Conservation (phyloP, 2,797 vertebrate genomes). For the Ficedula albicollis region DNA sequence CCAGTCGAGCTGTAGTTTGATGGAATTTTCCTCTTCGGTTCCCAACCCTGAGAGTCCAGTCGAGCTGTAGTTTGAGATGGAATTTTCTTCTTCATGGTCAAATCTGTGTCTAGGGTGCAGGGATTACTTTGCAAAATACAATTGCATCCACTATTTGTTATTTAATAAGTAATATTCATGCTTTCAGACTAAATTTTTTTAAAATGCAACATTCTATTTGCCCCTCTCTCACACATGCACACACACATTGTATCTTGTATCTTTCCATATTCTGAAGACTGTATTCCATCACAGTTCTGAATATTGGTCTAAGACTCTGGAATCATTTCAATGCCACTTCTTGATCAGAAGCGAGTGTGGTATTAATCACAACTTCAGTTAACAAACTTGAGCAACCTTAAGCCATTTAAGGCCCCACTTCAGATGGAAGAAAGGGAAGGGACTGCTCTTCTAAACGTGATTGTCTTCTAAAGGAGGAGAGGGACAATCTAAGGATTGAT, state of each 20-base stretch:
- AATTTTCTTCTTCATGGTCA: not conserved
- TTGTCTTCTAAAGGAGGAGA: not conserved
- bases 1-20: fast-evolving
- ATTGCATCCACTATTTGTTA: not conserved
- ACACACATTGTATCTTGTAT: fast-evolving
- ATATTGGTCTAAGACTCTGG: not conserved
- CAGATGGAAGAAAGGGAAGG: not conserved
- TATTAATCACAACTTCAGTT: not conserved
- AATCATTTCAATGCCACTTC: not conserved
- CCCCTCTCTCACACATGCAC: not conserved
- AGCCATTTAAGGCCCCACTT: not conserved
- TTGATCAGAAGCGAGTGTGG: not conserved
- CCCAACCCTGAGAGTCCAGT: not conserved
- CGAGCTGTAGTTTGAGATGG: fast-evolving
- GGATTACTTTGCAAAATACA: not conserved
- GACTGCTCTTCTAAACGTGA: not conserved
- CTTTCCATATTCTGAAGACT: not conserved
- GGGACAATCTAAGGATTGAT: not conserved
- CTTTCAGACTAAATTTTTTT: not conserved
- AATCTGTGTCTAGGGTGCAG: not conserved
- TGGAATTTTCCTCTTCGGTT: not conserved
- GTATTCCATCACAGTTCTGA: not conserved
- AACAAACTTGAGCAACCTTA: not conserved
- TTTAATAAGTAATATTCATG: not conserved
- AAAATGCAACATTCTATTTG: not conserved